Conservation (phyloP, 1,140 invertebrate species). For the Aphis craccivora region DNA sequence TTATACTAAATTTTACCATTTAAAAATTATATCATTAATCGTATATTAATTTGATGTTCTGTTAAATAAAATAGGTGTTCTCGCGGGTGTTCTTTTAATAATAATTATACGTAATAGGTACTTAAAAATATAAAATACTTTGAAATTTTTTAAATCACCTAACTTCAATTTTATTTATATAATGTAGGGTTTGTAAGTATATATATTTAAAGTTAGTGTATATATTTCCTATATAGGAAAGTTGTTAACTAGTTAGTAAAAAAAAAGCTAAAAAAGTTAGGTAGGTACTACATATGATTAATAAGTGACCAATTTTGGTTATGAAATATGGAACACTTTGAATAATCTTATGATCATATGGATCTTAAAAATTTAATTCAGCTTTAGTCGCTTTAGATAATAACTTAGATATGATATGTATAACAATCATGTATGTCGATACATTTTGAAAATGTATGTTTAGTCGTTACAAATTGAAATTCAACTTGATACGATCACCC, state of each 20-base stretch:
- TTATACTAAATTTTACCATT: not conserved
- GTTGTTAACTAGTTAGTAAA: not conserved
- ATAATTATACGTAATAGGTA: no score
- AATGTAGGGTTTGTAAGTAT: not conserved
- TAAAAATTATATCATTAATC: not conserved
- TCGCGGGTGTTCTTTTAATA: not conserved
- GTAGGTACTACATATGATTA: not conserved
- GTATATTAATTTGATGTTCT: not conserved
- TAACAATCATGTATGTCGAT: not conserved
- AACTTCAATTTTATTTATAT: not conserved
- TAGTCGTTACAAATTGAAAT: not conserved
- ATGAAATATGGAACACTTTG: not conserved
- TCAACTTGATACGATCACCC: not conserved
- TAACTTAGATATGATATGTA: no score
- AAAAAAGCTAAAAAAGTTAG: not conserved
- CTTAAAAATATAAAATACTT: no score
- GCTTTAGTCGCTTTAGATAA: no score
- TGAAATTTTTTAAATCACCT: not conserved
- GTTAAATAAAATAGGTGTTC: not conserved
- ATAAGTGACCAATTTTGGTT: not conserved
- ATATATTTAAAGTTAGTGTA: no score
- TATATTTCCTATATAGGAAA: not conserved
- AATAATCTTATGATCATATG: not conserved
- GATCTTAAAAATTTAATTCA: not conserved
- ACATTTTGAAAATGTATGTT: no score